phyloP scores from a whole-genome alignment of 2,797 vertebrate genomes.

The Petrocephalus sullivani region DNA sequence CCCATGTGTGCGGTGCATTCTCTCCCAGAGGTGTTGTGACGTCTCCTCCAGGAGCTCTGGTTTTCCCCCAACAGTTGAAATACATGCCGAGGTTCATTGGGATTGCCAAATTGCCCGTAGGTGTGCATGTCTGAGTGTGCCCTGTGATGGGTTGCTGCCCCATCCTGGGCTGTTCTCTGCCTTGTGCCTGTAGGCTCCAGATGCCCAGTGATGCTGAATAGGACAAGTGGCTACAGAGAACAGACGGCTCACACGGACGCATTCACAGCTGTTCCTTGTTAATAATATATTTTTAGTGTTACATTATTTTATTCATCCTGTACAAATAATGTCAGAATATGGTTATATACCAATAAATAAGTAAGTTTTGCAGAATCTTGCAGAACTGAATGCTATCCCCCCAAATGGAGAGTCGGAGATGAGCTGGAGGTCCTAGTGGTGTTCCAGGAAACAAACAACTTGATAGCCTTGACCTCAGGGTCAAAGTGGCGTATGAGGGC shows the following conservation, averaged over 20 bases:
- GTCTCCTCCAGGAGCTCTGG: background rate
- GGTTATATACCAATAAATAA: background rate
- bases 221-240: background rate
- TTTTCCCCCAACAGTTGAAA: background rate
- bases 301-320: background rate
- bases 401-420: background rate
- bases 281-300: background rate
- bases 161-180: background rate
- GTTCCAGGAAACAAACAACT: background rate
- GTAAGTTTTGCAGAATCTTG: background rate
- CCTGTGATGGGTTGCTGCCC: background rate
- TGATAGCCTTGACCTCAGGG: background rate
- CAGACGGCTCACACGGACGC: background rate
- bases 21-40: background rate
- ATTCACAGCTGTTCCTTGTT: background rate
- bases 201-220: background rate
- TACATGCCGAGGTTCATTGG: background rate
- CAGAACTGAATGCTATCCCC: background rate
- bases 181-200: background rate
- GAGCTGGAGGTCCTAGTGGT: background rate
- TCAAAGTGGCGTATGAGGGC: background rate
- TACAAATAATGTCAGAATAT: background rate
- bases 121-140: background rate
- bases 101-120: background rate
- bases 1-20: background rate